Conservation (phyloP, 2,797 vertebrate species). For the Anomalospiza imberbis region DNA sequence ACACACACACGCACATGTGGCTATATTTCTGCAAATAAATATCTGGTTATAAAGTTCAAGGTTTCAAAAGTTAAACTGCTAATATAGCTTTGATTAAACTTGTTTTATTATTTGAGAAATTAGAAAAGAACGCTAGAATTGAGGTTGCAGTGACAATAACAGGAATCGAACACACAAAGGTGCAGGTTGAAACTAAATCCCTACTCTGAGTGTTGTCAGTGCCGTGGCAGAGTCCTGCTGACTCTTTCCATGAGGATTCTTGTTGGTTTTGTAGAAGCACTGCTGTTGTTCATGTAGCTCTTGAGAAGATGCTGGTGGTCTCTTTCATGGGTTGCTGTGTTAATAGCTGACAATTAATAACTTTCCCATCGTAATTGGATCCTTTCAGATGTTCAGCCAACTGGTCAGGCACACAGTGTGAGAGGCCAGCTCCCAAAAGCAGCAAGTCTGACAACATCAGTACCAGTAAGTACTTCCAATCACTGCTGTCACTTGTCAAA, state of each 20-base stretch:
- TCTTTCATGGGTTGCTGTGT: not conserved
- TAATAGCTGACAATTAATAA: conserved; percentile 53
- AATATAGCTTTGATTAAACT: not conserved
- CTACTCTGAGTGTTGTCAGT: not conserved
- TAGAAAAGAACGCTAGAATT: not conserved
- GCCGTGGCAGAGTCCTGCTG: not conserved
- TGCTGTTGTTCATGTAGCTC: conserved; percentile 5
- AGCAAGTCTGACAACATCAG: conserved; percentile 94
- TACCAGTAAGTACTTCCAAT: conserved; percentile 84
- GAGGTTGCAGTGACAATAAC: not conserved
- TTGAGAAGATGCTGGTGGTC: not conserved
- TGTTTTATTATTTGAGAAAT: not conserved
- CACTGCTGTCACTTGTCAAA: not conserved
- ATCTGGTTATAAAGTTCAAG: not conserved
- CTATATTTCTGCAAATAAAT: not conserved
- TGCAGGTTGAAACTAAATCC: not conserved
- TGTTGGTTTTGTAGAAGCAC: not conserved
- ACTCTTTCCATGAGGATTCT: not conserved
- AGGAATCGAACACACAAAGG: not conserved
- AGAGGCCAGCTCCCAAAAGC: conserved; percentile 97
- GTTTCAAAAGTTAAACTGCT: not conserved
- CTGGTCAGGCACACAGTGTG: conserved; percentile 98
- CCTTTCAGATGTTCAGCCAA: conserved; percentile 93
- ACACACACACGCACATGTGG: rapidly evolving
- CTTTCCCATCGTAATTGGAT: conserved; percentile 61